Evolutionary conservation across 1,140 invertebrate species (phyloP), one percentile per base, ranked within the genome.

Genomic region (Harlomillsia oculata): DNA sequence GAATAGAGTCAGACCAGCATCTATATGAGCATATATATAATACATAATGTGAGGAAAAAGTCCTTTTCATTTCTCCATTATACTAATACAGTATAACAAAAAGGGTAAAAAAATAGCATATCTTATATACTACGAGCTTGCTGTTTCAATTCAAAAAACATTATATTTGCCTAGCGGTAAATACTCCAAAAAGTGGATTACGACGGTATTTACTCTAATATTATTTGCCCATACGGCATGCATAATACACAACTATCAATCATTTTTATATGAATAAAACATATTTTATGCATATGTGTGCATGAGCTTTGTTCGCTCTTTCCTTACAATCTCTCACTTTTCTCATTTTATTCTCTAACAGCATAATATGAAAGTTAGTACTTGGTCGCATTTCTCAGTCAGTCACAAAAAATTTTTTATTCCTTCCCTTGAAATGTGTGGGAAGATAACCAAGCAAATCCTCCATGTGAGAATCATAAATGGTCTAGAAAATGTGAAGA

Each of bases 261-360:
- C 56, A 59, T 59, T 51, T 59, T 43, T 26, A 21, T 26, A 59
- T 59, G 56, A 59, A 59, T 59, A 59, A 59, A 59, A 59, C 56
- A 59, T 59, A 45, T 52, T 49, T 32, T 53, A 25, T 30, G 23
- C 21, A 23, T 18, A 28, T 21, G 32, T 32, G 14, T 20, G 30
- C 16, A 9, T 34, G 30, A 20, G 45, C 45, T 48, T 48, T 30
- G 28, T 48, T 48, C 34, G 23, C n/a, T 41, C 39, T 9, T 20
- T 11, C 34, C 45, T 32, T 11, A 20, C 28, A 32, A 16, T n/a
- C 29, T 48, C 45, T 32, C 16, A 1, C 28, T 20, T 13, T 25
- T 18, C 16, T 20, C 9, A 48, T 21, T 48, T 20, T 20, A n/a
- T 48, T 32, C 28, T 23, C 45, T 48, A 21, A 16, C 34, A 28